These are phyloP conservation scores for Gnathonemus longibarbis DNA, from an alignment of 2,113 vertebrate species.

Conservation along the genomic window DNA sequence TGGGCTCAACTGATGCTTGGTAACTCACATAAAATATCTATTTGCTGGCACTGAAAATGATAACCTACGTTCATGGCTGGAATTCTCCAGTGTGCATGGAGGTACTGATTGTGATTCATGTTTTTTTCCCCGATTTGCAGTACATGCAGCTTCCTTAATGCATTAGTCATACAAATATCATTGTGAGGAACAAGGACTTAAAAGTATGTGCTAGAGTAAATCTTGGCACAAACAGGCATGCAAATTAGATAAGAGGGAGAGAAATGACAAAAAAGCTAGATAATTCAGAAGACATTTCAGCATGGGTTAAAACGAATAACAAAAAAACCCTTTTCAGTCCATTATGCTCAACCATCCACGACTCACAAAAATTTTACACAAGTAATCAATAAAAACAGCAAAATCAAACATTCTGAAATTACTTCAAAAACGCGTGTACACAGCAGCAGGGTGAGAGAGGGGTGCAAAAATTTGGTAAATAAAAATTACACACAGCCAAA, in stretches of 20 bases:
- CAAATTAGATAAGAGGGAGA: constrained; percentile 21
- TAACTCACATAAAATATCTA: background rate
- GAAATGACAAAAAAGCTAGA: constrained; percentile 18
- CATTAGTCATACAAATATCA: background rate
- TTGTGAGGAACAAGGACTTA: background rate
- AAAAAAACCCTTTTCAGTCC: constrained; percentile 38
- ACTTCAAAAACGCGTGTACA: constrained; percentile 43
- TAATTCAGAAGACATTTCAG: constrained; percentile 18
- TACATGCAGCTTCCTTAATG: background rate
- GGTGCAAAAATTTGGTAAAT: constrained; percentile 52
- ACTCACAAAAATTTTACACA: constrained; percentile 37
- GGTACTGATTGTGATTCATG: background rate
- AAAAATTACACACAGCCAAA: constrained; percentile 63
- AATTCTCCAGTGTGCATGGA: background rate
- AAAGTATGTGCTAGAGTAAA: background rate
- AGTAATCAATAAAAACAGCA: constrained; percentile 43
- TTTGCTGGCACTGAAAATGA: background rate
- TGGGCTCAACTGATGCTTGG: background rate
- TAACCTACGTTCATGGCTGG: background rate
- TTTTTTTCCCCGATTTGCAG: background rate
- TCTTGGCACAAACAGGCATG: constrained; percentile 4
- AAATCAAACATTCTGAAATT: constrained; percentile 58
- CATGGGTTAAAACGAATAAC: constrained; percentile 31
- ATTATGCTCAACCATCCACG: constrained; percentile 9
- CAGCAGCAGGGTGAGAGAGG: constrained; percentile 48